Evolutionary conservation across 2,113 vertebrate genomes (phyloP), one percentile per base, ranked within the genome.

Genomic region (Zapus hudsonius): DNA sequence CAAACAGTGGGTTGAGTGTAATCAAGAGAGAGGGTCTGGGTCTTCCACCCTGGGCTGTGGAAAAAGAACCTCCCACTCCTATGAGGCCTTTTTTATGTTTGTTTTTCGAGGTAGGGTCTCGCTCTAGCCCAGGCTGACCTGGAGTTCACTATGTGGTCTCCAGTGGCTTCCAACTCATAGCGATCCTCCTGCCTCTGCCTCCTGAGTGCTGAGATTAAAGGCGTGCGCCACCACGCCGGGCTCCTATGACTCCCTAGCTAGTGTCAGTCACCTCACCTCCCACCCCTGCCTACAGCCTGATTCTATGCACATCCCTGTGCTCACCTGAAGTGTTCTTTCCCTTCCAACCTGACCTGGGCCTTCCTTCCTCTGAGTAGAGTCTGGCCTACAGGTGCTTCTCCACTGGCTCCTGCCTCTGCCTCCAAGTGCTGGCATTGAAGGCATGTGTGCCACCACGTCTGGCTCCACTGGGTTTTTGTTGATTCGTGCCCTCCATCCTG

Each of bases 381-480:
- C 89, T 87, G 61, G 55, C 36, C 69, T 66, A 36, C n/a, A 42
- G 42, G 76, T 86, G 38, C 86, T 79, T 52, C 83, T 90, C 52
- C 13, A 17, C 29, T 59, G 13, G 63, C n/a, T n/a, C n/a, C n/a
- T n/a, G n/a, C n/a, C n/a, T 44, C 89, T 87, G 61, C 44, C n/a
- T n/a, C n/a, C n/a, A n/a, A n/a, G n/a, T n/a, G n/a, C n/a, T n/a
- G n/a, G n/a, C n/a, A n/a, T n/a, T n/a, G n/a, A n/a, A n/a, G n/a
- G n/a, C n/a, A n/a, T n/a, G n/a, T n/a, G n/a, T n/a, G n/a, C 52
- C 2, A 23, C 2, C 38, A 23, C 11, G 23, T 67, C 31, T 31
- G 33, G 33, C 64, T 33, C 29, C 27, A 9, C 23, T 59, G 19
- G 66, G 40, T 67, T 80, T 22, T 70, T 42, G 33, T 70, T 84